Evolutionary conservation across 2,113 vertebrate genomes (phyloP), one percentile per base, ranked within the genome.

Genomic region (Cervus canadensis): DNA sequence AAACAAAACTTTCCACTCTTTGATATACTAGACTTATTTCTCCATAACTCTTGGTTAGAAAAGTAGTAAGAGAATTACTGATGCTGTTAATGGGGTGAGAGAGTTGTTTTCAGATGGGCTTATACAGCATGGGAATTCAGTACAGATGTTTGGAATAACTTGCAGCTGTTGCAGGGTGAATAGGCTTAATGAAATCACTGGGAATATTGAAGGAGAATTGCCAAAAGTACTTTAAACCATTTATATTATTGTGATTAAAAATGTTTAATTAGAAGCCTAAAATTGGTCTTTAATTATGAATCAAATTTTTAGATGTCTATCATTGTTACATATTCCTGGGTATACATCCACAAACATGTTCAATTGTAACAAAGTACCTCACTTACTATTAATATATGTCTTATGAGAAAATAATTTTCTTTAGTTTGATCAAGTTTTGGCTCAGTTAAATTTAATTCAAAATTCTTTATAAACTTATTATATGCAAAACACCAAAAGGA

Each of bases 81-180:
- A 76, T 40, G 82, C 54, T 96, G 52, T 74, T 95, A 97, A 97
- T 85, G 45, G 83, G 40, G 60, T 94, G 57, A 96, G 43, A 86
- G 84, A 92, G 87, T 81, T 97, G 81, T 93, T 96, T 95, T 89
- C 87, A 92, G 90, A 88, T 89, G n/a, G 88, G n/a, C 45, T 87
- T 60, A 16, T 14, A 43, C 14, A 90, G 71, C 33, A 52, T 81
- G 23, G 87, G 64, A 89, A 95, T 59, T 95, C 33, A 40, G 62
- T n/a, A n/a, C 89, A 94, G 76, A 96, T 95, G 94, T 89, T 5
- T 84, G 48, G 52, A 93, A 94, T 93, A 93, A 96, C 89, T 54
- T 93, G 81, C 93, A 96, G 96, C 96, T 96, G 97, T 88, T 87
- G 19, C 59, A 45, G n/a, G 60, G 14, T 82, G 86, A 87, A 43